Evolutionary conservation across 2,797 vertebrate species (phyloP).

Genomic region (Gorsachius magnificus): DNA sequence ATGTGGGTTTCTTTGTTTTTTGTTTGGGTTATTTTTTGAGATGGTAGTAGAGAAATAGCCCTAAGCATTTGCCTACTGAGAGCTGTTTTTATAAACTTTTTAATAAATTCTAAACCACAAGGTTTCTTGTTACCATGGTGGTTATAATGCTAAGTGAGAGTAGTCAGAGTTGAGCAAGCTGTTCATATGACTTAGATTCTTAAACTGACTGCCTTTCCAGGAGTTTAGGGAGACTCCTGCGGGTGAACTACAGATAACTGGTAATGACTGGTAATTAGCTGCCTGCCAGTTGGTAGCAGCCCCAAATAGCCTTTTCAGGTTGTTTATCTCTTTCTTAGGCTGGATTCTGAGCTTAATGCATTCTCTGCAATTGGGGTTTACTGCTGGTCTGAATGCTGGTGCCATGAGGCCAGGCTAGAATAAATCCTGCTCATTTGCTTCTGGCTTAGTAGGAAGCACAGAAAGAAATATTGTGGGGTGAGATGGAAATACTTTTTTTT

Average conservation of each 20-base stretch:
- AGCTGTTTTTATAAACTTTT: neutral
- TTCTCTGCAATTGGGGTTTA: neutral
- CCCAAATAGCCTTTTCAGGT: neutral
- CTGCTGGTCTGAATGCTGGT: neutral
- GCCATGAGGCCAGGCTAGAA: neutral
- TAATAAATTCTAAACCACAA: neutral
- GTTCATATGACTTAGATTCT: neutral
- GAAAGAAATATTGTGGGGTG: neutral
- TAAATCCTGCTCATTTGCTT: neutral
- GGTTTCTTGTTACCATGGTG: neutral
- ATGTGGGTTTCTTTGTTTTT: neutral
- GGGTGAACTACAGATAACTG: neutral
- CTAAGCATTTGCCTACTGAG: neutral
- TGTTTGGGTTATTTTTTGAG: neutral
- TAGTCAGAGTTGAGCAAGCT: neutral
- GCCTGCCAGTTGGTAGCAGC: neutral
- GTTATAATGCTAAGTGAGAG: neutral
- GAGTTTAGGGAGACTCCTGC: neutral
- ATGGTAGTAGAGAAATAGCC: neutral
- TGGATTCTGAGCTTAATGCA: neutral
- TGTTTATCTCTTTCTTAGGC: neutral
- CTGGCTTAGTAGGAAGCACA: neutral
- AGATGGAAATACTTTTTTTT: neutral
- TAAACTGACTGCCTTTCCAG: neutral
- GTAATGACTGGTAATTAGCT: neutral